phyloP scores from a whole-genome alignment of 2,113 vertebrate species.

The Carassius auratus region DNA sequence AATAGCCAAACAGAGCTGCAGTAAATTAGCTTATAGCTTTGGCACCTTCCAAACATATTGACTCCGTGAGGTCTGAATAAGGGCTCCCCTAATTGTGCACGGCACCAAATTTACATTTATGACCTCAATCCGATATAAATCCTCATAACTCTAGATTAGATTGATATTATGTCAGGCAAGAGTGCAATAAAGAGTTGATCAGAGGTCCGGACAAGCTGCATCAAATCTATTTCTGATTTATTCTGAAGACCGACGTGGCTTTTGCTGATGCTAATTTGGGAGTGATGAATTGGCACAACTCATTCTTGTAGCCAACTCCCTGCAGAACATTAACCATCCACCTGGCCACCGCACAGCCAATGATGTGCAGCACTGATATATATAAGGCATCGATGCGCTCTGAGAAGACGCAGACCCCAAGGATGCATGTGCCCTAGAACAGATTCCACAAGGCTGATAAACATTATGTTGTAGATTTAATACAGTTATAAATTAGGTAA shows the following conservation, averaged over 20 bases:
- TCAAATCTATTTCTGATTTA: conserved; percentile 64
- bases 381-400: neutral
- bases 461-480: conserved; percentile 22
- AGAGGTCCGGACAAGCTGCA: conserved; percentile 54
- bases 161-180: conserved; percentile 59
- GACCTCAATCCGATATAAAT: conserved; percentile 51
- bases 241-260: conserved; percentile 44
- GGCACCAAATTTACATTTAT: conserved; percentile 54
- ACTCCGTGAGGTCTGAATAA: conserved; percentile 45
- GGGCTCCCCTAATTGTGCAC: conserved; percentile 43
- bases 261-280: conserved; percentile 63
- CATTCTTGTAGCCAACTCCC: conserved; percentile 48
- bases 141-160: conserved; percentile 60
- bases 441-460: neutral
- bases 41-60: conserved; percentile 48
- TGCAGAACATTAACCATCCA: conserved; percentile 29
- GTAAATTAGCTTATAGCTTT: conserved; percentile 42
- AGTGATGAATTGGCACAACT: conserved; percentile 61
- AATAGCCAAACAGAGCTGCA: neutral
- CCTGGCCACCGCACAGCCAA: conserved; percentile 35
- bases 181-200: conserved; percentile 58
- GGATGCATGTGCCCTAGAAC: conserved; percentile 44
- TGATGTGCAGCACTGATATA: conserved; percentile 38
- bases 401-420: conserved; percentile 44
- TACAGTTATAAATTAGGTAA: conserved; percentile 22